Percentiles rank a stretch among this genome's conserved stretches.
phyloP scores from a whole-genome alignment of 2,113 vertebrate genomes.

The Donacobius atricapilla region DNA sequence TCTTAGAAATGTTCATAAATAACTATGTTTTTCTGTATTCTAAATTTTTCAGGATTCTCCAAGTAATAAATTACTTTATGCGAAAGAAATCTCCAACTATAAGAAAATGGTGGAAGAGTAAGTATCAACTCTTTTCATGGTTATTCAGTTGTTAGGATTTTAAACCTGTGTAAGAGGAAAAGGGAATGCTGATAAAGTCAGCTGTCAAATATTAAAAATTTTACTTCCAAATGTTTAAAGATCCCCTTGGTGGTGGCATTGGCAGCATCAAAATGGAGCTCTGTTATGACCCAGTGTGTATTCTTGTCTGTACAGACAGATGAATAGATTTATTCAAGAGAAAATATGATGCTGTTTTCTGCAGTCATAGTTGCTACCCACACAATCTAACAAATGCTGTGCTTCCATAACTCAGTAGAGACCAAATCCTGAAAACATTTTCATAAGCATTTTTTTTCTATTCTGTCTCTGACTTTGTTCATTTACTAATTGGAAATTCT shows the following conservation, averaged over 20 bases:
- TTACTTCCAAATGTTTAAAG: background rate
- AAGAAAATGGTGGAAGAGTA: conserved; percentile 99
- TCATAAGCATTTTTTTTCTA: background rate
- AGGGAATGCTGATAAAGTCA: background rate
- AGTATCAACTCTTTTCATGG: conserved; percentile 63
- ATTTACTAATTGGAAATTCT: background rate
- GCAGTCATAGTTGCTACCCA: background rate
- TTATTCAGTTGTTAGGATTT: background rate
- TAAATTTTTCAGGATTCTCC: conserved; percentile 86
- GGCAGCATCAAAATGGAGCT: background rate
- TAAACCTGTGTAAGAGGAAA: background rate
- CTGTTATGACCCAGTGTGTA: rapidly evolving
- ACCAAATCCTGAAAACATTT: background rate
- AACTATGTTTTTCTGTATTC: background rate
- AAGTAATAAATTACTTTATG: conserved; percentile 98
- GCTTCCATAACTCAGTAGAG: background rate
- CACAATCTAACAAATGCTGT: background rate
- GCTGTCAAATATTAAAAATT: background rate
- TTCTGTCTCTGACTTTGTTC: background rate
- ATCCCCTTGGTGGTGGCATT: background rate
- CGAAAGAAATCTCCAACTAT: conserved; percentile 97
- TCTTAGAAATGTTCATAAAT: background rate
- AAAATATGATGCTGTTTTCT: background rate
- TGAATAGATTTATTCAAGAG: background rate
- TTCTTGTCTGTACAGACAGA: background rate